phyloP scores from a whole-genome alignment of 2,888 invertebrate species.

The Ormyrus nitidulus region DNA sequence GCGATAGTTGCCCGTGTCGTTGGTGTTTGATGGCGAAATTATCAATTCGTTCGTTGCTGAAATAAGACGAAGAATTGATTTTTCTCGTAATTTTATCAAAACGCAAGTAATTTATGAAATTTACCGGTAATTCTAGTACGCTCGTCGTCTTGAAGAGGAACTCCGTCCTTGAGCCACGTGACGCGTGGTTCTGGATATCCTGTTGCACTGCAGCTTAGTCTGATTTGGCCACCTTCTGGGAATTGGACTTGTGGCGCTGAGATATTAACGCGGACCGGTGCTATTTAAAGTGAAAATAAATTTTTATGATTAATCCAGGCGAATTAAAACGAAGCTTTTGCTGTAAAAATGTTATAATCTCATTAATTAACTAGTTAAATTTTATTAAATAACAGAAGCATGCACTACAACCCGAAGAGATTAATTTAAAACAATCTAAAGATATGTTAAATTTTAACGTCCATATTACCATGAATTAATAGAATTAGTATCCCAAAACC shows the following conservation, averaged over 20 bases:
- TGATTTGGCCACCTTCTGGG: constrained; percentile 82
- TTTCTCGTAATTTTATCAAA: neutral
- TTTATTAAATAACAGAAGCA: constrained; percentile 21
- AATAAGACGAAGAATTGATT: constrained; percentile 46
- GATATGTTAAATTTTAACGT: neutral
- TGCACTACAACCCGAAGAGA: neutral
- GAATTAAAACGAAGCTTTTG: constrained; percentile 14
- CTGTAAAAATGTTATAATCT: neutral
- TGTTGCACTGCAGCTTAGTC: constrained; percentile 84
- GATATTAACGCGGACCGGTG: constrained; percentile 83
- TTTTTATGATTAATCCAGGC: neutral
- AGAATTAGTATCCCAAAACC: neutral
- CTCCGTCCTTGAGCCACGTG: constrained; percentile 88
- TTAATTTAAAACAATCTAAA: neutral
- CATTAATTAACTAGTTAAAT: constrained; percentile 18
- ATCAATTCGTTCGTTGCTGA: constrained; percentile 83
- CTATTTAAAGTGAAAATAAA: constrained; percentile 72
- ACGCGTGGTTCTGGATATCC: constrained; percentile 87
- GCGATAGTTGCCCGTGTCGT: constrained; percentile 88
- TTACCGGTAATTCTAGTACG: constrained; percentile 83
- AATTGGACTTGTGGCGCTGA: constrained; percentile 78
- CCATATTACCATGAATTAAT: constrained; percentile 5
- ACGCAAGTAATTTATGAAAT: neutral
- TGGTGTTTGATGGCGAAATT: constrained; percentile 80
- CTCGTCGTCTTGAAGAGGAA: constrained; percentile 77